Conservation (phyloP, 2,888 invertebrate species). For the Drosophila acutilabella region DNA sequence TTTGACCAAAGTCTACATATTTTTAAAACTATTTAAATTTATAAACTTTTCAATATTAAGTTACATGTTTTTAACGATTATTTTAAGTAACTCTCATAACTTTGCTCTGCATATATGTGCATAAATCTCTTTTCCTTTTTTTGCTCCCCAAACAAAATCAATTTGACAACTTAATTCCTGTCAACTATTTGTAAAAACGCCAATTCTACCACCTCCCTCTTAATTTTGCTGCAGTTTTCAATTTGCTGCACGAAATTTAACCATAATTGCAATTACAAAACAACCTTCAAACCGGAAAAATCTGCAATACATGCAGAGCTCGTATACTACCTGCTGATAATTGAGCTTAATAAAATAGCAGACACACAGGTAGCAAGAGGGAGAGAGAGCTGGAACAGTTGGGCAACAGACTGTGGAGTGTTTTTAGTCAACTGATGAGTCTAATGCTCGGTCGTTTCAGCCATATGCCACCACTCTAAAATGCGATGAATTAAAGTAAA, state of each 20-base stretch:
- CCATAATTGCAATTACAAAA: conserved; percentile 66
- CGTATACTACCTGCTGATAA: conserved; percentile 48
- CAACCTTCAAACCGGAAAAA: conserved; percentile 23
- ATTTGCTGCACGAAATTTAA: conserved; percentile 49
- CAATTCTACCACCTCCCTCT: background rate
- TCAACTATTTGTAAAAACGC: conserved; percentile 9
- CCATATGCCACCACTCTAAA: conserved; percentile 67
- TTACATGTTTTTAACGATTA: too few species aligned
- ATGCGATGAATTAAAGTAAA: conserved; percentile 78
- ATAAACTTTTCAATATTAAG: too few species aligned
- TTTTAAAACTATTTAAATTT: background rate
- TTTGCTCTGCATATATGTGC: background rate
- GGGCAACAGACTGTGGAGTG: conserved; percentile 25
- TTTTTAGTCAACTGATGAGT: conserved; percentile 51
- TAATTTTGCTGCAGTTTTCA: conserved; percentile 49
- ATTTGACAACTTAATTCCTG: conserved; percentile 15
- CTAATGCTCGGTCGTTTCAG: conserved; percentile 30
- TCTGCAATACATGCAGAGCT: conserved; percentile 24
- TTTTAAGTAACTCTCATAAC: background rate
- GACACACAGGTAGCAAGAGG: conserved; percentile 5
- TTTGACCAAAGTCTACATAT: background rate
- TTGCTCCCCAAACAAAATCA: conserved; percentile 15
- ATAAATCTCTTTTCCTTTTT: background rate
- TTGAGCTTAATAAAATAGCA: conserved; percentile 66
- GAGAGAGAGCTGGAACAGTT: conserved; percentile 4